phyloP scores from a whole-genome alignment of 2,113 vertebrate species.

The Pavo muticus region DNA sequence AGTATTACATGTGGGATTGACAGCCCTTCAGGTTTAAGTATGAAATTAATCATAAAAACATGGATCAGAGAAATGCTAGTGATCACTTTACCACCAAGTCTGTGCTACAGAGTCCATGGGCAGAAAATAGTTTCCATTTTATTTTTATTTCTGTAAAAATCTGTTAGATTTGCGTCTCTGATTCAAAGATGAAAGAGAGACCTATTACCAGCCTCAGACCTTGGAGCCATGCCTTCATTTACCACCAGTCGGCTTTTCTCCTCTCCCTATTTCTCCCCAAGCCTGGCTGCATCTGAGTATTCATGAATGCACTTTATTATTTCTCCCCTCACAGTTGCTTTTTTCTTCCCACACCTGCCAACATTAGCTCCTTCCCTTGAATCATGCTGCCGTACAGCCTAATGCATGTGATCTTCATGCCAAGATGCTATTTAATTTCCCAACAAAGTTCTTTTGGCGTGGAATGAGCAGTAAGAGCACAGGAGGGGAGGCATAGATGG shows the following conservation, averaged over 20 bases:
- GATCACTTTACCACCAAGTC: background rate
- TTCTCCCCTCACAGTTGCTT: conserved; percentile 66
- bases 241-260: conserved; percentile 44
- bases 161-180: background rate
- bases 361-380: conserved; percentile 65
- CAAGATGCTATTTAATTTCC: conserved; percentile 70
- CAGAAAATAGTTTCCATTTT: background rate
- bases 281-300: background rate
- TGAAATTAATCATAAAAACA: background rate
- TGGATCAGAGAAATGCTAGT: background rate
- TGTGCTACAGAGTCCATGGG: background rate
- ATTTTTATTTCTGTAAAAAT: background rate
- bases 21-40: background rate
- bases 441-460: conserved; percentile 53
- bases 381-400: conserved; percentile 46
- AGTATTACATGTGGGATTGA: background rate
- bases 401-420: conserved; percentile 63
- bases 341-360: conserved; percentile 72
- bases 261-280: background rate
- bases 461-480: conserved; percentile 29
- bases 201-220: background rate
- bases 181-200: background rate
- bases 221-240: conserved; percentile 38
- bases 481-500: background rate
- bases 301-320: conserved; percentile 48